Base-by-base conservation (phyloP, 2,113 vertebrate genomes). In the Aspidoscelis tigris region DNA sequence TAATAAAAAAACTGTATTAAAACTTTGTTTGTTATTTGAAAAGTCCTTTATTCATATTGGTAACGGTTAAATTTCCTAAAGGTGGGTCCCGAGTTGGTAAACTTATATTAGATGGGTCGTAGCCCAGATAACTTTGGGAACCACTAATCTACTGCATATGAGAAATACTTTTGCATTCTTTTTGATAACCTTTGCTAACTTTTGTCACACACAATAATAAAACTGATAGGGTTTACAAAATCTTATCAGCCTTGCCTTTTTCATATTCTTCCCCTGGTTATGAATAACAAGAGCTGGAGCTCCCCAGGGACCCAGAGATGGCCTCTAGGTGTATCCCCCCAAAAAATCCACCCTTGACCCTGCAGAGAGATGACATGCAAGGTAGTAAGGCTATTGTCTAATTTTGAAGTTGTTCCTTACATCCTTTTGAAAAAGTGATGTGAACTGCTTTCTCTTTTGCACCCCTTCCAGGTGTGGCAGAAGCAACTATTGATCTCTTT, bases 81-180 rank as follows among this genome's bases (percentile, higher is more conserved):
- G n/a, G n/a, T n/a, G n/a, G n/a, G n/a, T n/a, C n/a, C n/a, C n/a
- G n/a, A n/a, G n/a, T n/a, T n/a, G n/a, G n/a, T n/a, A n/a, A n/a
- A n/a, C n/a, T n/a, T n/a, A n/a, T n/a, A n/a, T n/a, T n/a, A n/a
- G n/a, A n/a, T n/a, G n/a, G n/a, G n/a, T n/a, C n/a, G n/a, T n/a
- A n/a, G n/a, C n/a, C n/a, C n/a, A n/a, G n/a, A n/a, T n/a, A n/a
- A n/a, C n/a, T n/a, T n/a, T n/a, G n/a, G n/a, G n/a, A n/a, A n/a
- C n/a, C n/a, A n/a, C n/a, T n/a, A n/a, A n/a, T 55, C 76, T 64
- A 81, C n/a, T 83, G 84, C 89, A 86, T n/a, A 77, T 78, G 85
- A 89, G 86, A 87, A 82, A 82, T 76, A 82, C 65, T 85, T 85
- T 68, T 75, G 9, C 5, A 69, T 3, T 74, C 87, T 84, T 89